phyloP scores from a whole-genome alignment of 2,113 vertebrate species.

The Rostratula benghalensis region DNA sequence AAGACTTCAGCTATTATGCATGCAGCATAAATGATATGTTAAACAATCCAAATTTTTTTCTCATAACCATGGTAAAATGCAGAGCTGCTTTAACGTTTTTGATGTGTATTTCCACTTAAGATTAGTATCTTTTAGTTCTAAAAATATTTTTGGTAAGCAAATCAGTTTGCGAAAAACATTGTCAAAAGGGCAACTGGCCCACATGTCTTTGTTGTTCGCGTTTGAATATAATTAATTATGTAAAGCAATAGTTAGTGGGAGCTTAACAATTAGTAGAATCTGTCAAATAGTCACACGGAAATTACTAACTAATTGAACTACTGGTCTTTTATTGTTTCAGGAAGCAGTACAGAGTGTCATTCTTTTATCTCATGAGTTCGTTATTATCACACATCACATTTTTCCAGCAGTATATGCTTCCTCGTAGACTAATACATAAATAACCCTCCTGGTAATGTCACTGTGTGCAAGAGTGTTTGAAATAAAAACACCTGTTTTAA shows the following conservation, averaged over 20 bases:
- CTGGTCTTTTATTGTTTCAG: slow-evolving; percentile 90
- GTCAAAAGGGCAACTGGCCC: slow-evolving; percentile 81
- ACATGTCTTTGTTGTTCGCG: slow-evolving; percentile 83
- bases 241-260: slow-evolving; percentile 89
- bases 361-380: slow-evolving; percentile 71
- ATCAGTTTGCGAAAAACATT: slow-evolving; percentile 74
- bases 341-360: slow-evolving; percentile 72
- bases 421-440: slow-evolving; percentile 73
- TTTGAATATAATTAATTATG: slow-evolving; percentile 94
- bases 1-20: slow-evolving; percentile 72
- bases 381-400: slow-evolving; percentile 51
- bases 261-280: slow-evolving; percentile 93
- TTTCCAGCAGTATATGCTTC: slow-evolving; percentile 59
- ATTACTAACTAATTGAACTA: slow-evolving; percentile 93
- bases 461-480: slow-evolving; percentile 67
- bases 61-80: slow-evolving; percentile 74
- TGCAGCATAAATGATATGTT: slow-evolving; percentile 71
- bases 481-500: slow-evolving; percentile 83
- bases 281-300: slow-evolving; percentile 91
- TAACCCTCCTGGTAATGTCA: slow-evolving; percentile 69
- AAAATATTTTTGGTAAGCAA: slow-evolving; percentile 81
- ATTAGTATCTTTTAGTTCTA: slow-evolving; percentile 72
- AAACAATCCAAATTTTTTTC: slow-evolving; percentile 71
- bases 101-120: slow-evolving; percentile 81
- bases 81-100: slow-evolving; percentile 79